Base-by-base conservation (phyloP, 2,888 invertebrate genomes). In the Linnaemya vulpina region DNA sequence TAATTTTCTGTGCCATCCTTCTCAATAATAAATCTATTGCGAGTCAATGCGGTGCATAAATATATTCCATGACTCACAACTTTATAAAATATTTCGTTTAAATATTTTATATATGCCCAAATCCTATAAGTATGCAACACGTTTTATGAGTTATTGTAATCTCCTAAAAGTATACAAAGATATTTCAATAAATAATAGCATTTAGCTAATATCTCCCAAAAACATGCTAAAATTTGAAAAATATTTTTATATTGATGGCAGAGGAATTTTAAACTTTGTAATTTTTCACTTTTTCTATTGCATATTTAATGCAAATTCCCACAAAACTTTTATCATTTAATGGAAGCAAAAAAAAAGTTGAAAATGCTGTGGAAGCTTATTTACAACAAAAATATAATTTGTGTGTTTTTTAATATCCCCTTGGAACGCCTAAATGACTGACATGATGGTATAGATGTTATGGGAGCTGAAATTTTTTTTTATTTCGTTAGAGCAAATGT, bases 291-390 rank as follows among this genome's bases (percentile, higher is more conserved):
- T 60, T 25, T 74, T 49, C 25, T 15, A 25, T 65, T 70, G 74
- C 74, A 85, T 81, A 85, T 81, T 84, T 81, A 53, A 81, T 68
- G 70, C 49, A 49, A 71, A 63, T 75, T 17, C 11, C 58, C 38
- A 51, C 53, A 65, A 65, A 84, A 76, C 25, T 65, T 74, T 55
- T 75, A 11, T 11, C 17, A 11, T 62, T 67, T 9, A 5, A 60
- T 43, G 30, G 62, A 17, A 15, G 1, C 10, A 62, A 35, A 53
- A 65, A 11, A 17, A 67, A 46, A 63, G n/a, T 10, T 13, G 8
- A 38, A 40, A 40, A 20, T 13, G 11, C 17, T n/a, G 17, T 62
- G 3, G 11, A 38, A 51, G 30, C 1, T 8, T 17, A 63, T 15
- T 13, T 13, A 8, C 9, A 11, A 25, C 15, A 63, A 71, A n/a